phyloP scores from a whole-genome alignment of 2,113 vertebrate species.

The Emydura subglobosa region DNA sequence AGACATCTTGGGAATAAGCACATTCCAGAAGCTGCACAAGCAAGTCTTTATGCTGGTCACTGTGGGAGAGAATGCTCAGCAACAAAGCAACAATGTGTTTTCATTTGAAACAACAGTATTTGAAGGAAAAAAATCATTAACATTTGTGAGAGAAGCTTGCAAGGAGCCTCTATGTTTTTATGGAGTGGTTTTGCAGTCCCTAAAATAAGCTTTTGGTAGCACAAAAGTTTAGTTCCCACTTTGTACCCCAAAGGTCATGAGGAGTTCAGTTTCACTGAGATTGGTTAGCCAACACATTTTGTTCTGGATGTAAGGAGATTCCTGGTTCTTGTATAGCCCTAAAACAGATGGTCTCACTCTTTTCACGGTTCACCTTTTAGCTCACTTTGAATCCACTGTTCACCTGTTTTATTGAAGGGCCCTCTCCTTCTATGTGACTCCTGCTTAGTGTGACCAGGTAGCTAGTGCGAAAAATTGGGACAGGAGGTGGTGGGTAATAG shows the following conservation, averaged over 20 bases:
- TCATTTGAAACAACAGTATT: constrained; percentile 57
- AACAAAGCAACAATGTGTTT: constrained; percentile 69
- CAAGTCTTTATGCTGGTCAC: constrained; percentile 67
- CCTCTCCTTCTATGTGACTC: accelerated
- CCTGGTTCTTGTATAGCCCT: not conserved
- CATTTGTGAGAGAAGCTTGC: constrained; percentile 64
- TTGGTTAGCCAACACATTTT: constrained; percentile 34
- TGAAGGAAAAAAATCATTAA: constrained; percentile 65
- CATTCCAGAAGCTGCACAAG: constrained; percentile 72
- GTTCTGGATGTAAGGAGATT: constrained; percentile 20
- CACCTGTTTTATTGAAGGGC: not conserved
- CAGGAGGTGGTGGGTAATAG: too few species aligned
- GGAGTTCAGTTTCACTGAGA: constrained; percentile 36
- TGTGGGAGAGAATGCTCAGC: constrained; percentile 74
- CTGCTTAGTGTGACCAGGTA: not conserved
- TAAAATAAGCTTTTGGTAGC: not conserved
- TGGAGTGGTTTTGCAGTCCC: constrained; percentile 16
- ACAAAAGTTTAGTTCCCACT: constrained; percentile 7
- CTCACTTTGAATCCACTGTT: not conserved
- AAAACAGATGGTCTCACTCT: not conserved
- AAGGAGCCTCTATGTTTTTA: constrained; percentile 21
- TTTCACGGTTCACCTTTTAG: not conserved
- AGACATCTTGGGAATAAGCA: constrained; percentile 73
- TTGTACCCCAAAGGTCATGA: constrained; percentile 27
- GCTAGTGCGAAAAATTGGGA: too few species aligned